These are phyloP conservation scores for Leptinotarsa defecta DNA, from an alignment of 1,140 invertebrate genomes.

Conservation along the genomic window DNA sequence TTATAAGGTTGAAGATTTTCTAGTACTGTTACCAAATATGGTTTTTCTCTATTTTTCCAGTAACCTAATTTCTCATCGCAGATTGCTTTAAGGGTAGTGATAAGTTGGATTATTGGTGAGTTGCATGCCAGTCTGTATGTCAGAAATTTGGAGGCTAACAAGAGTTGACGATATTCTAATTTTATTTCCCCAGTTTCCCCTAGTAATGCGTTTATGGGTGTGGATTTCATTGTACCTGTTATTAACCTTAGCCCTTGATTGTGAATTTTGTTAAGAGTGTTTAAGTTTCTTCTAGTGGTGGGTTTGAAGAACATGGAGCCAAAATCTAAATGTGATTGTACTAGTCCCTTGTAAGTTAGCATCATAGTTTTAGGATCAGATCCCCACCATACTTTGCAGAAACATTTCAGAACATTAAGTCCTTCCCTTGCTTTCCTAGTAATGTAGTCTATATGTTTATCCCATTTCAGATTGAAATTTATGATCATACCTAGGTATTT, in stretches of 20 bases:
- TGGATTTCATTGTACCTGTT: slow-evolving; percentile 23
- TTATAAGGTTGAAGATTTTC: background rate
- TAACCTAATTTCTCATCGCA: background rate
- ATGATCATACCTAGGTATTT: slow-evolving; percentile 17
- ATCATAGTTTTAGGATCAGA: slow-evolving; percentile 15
- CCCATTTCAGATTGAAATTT: slow-evolving; percentile 13
- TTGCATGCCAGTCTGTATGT: background rate
- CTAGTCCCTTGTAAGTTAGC: slow-evolving; percentile 10
- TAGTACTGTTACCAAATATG: background rate
- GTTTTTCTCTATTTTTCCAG: background rate
- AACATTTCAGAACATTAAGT: slow-evolving; percentile 20
- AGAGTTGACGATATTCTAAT: slow-evolving; percentile 3
- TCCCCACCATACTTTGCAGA: slow-evolving; percentile 28
- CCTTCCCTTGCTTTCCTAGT: background rate
- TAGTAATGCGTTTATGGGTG: slow-evolving; percentile 18
- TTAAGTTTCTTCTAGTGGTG: background rate
- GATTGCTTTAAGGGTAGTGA: background rate
- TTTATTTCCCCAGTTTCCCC: slow-evolving; percentile 24
- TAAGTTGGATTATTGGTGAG: background rate
- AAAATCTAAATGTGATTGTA: slow-evolving; percentile 19
- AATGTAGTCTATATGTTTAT: slow-evolving; percentile 17
- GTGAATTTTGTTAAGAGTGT: slow-evolving; percentile 14
- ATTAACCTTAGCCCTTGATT: slow-evolving; percentile 12
- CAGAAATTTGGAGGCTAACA: slow-evolving; percentile 9
- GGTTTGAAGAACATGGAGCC: slow-evolving; percentile 16